A percentile compares a stretch with the other conserved stretches of the same genome.
Conservation (phyloP, 1,140 invertebrate genomes). For the Drosophila oshimai region DNA sequence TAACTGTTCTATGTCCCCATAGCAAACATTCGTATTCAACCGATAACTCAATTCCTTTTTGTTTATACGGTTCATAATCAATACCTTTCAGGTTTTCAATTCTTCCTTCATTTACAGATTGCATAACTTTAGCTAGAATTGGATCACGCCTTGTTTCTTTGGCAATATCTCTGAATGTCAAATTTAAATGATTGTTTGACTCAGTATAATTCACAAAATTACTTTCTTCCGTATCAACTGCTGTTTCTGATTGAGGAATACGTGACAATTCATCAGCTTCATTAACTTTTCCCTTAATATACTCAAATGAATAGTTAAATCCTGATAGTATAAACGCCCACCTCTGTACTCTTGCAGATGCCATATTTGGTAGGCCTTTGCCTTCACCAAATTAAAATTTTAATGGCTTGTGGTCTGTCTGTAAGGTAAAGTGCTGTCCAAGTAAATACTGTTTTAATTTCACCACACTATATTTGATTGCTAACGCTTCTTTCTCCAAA, state of each 20-base stretch:
- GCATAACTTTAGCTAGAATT: neutral
- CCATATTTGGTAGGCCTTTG: slow-evolving; percentile 19
- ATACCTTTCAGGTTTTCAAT: neutral
- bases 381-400: neutral
- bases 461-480: neutral
- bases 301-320: neutral
- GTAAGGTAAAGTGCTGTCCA: neutral
- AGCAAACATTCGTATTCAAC: slow-evolving; percentile 47
- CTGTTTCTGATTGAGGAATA: neutral
- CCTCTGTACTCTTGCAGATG: neutral
- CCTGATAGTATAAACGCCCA: neutral
- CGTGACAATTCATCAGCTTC: neutral
- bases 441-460: no score
- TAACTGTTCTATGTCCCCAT: slow-evolving; percentile 53
- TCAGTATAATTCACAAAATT: neutral
- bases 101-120: slow-evolving; percentile 2
- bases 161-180: neutral
- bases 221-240: no score
- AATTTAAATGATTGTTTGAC: no score
- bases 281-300: neutral
- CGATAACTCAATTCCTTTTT: slow-evolving; percentile 33
- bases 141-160: neutral
- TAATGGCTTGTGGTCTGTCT: slow-evolving; percentile 1
- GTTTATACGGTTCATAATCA: slow-evolving; percentile 23
- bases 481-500: neutral